phyloP scores from a whole-genome alignment of 2,797 vertebrate species.

The Pseudotriccus pelzelni region DNA sequence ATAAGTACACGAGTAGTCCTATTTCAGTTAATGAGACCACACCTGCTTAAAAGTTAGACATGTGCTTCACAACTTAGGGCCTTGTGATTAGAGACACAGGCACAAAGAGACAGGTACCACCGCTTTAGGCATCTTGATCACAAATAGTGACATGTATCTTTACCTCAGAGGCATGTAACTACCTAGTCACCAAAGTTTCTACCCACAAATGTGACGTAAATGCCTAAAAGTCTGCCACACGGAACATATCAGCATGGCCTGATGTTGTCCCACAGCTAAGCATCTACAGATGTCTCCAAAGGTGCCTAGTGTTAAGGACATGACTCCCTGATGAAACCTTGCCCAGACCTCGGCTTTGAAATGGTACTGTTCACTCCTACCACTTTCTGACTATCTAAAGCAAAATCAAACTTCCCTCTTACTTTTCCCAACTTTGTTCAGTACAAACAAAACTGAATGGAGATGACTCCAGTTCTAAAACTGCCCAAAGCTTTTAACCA shows the following conservation, averaged over 20 bases:
- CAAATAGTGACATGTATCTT: fast-evolving
- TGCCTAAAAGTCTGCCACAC: fast-evolving
- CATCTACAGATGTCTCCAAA: not conserved
- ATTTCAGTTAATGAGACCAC: not conserved
- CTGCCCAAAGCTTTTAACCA: not conserved
- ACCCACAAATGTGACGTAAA: not conserved
- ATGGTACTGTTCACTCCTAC: not conserved
- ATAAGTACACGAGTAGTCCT: not conserved
- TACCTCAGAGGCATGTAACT: not conserved
- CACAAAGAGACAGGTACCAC: not conserved
- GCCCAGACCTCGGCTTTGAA: not conserved
- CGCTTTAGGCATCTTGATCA: not conserved
- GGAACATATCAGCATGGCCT: not conserved
- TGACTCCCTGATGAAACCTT: not conserved
- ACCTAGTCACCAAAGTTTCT: not conserved
- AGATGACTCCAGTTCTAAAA: not conserved
- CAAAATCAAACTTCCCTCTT: not conserved
- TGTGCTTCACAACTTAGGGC: not conserved
- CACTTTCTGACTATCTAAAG: not conserved
- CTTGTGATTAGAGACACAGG: not conserved
- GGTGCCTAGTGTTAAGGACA: not conserved
- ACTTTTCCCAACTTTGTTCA: not conserved
- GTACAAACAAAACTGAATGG: not conserved
- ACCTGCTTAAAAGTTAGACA: not conserved
- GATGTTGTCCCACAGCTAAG: not conserved